phyloP scores from a whole-genome alignment of 2,113 vertebrate genomes.

The Eudorcas thomsonii region DNA sequence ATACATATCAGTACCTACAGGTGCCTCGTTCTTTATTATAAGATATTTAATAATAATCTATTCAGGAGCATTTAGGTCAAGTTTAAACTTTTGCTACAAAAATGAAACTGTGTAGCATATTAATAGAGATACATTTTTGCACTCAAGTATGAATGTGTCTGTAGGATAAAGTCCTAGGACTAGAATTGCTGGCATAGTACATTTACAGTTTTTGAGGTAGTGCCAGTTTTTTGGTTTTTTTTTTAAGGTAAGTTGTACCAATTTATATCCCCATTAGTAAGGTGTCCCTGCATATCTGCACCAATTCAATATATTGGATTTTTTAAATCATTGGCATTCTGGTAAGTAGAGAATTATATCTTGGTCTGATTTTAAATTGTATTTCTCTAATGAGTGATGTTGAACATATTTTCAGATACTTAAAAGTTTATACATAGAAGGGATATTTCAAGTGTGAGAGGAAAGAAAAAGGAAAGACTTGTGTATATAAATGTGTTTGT shows the following conservation, averaged over 20 bases:
- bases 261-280: background rate
- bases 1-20: background rate
- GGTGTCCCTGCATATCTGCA: background rate
- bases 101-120: slow-evolving; percentile 43
- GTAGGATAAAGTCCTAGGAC: slow-evolving; percentile 18
- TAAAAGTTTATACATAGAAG: background rate
- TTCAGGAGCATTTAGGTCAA: slow-evolving; percentile 9
- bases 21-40: slow-evolving; percentile 32
- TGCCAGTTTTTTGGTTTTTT: background rate
- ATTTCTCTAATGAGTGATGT: background rate
- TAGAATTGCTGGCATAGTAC: background rate
- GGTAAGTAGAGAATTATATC: background rate
- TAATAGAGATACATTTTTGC: slow-evolving; percentile 52
- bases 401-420: slow-evolving; percentile 20
- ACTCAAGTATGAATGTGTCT: background rate
- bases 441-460: background rate
- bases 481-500: background rate
- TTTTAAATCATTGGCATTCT: background rate
- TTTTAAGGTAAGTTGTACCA: slow-evolving; percentile 3
- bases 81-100: slow-evolving; percentile 46
- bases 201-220: slow-evolving; percentile 13
- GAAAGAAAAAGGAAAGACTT: background rate
- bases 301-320: background rate
- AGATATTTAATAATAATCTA: slow-evolving; percentile 23
- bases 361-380: slow-evolving; percentile 43